Conservation (phyloP, 64 coral and sea anemone species). For the Catalaphyllia jardinei region DNA sequence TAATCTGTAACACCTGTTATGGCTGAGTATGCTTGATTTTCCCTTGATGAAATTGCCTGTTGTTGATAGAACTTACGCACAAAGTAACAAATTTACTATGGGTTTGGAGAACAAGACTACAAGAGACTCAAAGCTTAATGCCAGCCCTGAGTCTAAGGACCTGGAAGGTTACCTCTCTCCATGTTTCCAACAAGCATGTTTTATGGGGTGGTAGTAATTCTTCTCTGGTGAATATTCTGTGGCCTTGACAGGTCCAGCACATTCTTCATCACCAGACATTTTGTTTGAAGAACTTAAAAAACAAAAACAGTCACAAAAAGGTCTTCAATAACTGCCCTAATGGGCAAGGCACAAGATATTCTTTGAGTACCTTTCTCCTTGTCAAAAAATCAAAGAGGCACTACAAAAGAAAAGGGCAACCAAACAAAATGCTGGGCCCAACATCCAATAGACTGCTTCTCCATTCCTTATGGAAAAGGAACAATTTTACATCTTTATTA, state of each 20-base stretch:
- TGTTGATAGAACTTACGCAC: no score
- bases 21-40: no score
- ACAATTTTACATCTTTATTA: not conserved
- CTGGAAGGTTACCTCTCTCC: constrained; percentile 71
- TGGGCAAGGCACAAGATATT: not conserved
- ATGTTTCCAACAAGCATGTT: constrained; percentile 92
- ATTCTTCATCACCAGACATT: not conserved
- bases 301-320: not conserved
- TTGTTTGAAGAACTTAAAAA: constrained; percentile 18
- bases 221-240: constrained; percentile 87
- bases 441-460: no score
- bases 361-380: no score
- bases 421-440: no score
- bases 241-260: constrained; percentile 54
- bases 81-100: no score
- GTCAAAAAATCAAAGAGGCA: no score
- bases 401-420: no score
- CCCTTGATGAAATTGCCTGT: no score
- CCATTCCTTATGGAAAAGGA: no score
- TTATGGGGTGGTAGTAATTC: constrained; percentile 89
- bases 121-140: not conserved
- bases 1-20: no score
- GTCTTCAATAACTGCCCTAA: not conserved
- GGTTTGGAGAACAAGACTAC: no score
- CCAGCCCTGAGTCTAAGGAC: not conserved